Percentiles rank a stretch among this genome's conserved stretches.
Conservation (phyloP, 2,888 invertebrate species). For the Orchesellides sinensis region DNA sequence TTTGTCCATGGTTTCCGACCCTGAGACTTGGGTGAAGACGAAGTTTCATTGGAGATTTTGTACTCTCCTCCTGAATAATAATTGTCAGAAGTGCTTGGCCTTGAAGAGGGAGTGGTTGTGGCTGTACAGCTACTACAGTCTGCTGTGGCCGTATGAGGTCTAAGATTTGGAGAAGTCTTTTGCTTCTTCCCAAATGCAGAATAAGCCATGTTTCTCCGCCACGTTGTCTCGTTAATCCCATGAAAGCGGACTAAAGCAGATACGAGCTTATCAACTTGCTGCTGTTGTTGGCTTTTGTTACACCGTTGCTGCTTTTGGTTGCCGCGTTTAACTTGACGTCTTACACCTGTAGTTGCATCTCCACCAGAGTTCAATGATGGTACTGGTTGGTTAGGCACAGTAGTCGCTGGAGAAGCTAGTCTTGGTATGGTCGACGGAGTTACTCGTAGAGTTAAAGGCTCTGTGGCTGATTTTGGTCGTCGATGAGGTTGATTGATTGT, state of each 20-base stretch:
- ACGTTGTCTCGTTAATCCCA: not conserved
- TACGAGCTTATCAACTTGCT: constrained; percentile 8
- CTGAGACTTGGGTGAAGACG: constrained; percentile 10
- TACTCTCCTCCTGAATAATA: constrained; percentile 14
- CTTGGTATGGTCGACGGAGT: not conserved
- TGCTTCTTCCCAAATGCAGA: not conserved
- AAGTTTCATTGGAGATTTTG: not conserved
- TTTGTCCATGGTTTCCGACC: constrained; percentile 35
- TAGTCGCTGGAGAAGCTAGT: not conserved
- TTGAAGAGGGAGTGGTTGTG: not conserved
- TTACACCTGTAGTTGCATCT: not conserved
- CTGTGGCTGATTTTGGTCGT: constrained; percentile 42
- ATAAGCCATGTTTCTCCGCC: not conserved
- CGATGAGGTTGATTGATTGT: not conserved
- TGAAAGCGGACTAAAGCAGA: constrained; percentile 26
- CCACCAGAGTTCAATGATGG: too few relatives aligned
- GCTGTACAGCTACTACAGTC: not conserved
- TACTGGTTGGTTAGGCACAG: too few relatives aligned
- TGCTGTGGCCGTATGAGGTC: constrained; percentile 2
- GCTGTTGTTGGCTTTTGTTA: not conserved
- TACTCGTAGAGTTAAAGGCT: not conserved
- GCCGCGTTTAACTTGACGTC: not conserved
- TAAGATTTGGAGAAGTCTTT: not conserved
- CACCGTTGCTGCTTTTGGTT: not conserved
- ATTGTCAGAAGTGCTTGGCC: not conserved